Conservation (phyloP, 2,797 vertebrate genomes). For the Phyllotis vaccarum region DNA sequence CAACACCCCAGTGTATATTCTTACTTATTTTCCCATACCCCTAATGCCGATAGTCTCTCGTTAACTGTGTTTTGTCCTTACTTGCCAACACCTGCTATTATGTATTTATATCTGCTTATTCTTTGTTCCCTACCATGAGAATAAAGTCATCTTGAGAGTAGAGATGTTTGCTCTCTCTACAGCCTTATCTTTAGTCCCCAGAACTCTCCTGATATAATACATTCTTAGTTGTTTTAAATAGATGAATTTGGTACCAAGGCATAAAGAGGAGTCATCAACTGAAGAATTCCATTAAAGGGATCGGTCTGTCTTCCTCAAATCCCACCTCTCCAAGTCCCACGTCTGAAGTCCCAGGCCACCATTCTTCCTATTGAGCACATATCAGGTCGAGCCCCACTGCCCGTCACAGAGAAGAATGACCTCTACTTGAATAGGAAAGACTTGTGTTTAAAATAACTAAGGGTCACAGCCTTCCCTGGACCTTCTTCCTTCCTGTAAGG, state of each 20-base stretch:
- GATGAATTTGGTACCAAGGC: not conserved
- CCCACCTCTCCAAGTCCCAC: not conserved
- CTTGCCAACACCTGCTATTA: no score
- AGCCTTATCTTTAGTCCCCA: not conserved
- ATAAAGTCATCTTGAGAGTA: not conserved
- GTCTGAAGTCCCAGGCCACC: not conserved
- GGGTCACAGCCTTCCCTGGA: slow-evolving; percentile 73
- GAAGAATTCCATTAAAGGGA: accelerated
- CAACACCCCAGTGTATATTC: accelerated
- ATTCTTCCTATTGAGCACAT: not conserved
- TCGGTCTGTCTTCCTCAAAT: not conserved
- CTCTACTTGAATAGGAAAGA: slow-evolving; percentile 62
- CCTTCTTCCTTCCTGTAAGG: slow-evolving; percentile 79
- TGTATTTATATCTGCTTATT: not conserved
- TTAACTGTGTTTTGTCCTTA: not conserved
- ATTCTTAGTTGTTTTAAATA: not conserved
- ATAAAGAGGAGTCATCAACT: not conserved
- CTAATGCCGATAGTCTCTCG: not conserved
- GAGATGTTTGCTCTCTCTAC: not conserved
- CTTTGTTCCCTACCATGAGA: not conserved
- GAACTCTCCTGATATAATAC: not conserved
- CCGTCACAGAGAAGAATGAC: slow-evolving; percentile 51
- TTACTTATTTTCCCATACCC: no score
- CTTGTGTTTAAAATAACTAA: slow-evolving; percentile 79
- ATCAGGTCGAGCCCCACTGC: slow-evolving; percentile 16